Conservation (phyloP, 2,113 vertebrate species). For the Mesembrinibis cayennensis region DNA sequence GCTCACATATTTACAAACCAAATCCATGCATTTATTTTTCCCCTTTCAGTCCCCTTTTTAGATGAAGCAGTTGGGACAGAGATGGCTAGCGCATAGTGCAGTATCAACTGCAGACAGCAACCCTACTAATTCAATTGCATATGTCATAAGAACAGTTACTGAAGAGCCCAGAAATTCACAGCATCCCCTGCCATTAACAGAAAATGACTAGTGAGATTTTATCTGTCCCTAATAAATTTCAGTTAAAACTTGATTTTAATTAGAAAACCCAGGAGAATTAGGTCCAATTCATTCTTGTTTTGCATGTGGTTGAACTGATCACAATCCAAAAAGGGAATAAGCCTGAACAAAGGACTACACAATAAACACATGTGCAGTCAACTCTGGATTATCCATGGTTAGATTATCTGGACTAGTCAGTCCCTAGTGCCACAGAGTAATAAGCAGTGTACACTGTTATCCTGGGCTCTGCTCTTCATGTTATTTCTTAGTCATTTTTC, state of each 20-base stretch:
- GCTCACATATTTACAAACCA: neutral
- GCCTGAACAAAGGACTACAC: neutral
- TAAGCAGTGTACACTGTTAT: neutral
- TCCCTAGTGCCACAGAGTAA: neutral
- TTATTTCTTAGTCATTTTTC: neutral
- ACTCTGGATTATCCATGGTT: neutral
- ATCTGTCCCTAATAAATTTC: conserved; percentile 32
- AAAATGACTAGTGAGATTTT: neutral
- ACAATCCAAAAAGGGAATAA: neutral
- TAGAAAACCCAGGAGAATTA: conserved; percentile 42
- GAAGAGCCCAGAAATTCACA: neutral
- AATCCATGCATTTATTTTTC: neutral
- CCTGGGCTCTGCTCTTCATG: neutral
- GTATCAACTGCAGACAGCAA: neutral
- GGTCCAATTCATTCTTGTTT: conserved; percentile 33
- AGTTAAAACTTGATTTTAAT: conserved; percentile 39
- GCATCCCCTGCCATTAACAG: neutral
- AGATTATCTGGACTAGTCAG: neutral
- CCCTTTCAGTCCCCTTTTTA: neutral
- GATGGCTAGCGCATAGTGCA: neutral
- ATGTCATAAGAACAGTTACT: neutral
- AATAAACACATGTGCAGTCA: neutral
- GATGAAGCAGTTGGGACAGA: neutral
- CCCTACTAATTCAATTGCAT: neutral
- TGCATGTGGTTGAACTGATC: conserved; percentile 40